Percentiles rank a stretch among this genome's conserved stretches.
These are phyloP conservation scores for Elgonia sp. DNA, from an alignment of 2,888 invertebrate species.

Conservation along the genomic window DNA sequence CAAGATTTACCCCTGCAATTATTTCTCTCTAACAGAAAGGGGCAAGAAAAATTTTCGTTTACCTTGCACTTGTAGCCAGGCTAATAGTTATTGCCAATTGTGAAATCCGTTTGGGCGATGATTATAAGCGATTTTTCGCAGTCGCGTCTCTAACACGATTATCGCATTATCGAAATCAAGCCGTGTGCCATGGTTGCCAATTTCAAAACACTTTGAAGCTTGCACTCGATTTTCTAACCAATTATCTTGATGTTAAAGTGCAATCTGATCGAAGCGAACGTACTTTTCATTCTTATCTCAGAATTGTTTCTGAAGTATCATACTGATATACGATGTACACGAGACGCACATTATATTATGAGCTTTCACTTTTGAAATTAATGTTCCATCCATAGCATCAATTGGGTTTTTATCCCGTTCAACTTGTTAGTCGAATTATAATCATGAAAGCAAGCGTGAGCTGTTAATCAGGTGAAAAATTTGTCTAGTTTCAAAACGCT, in stretches of 20 bases:
- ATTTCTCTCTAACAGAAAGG: constrained; percentile 18
- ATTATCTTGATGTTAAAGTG: constrained; percentile 40
- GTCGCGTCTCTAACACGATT: constrained; percentile 22
- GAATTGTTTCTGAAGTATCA: constrained; percentile 36
- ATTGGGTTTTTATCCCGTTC: constrained; percentile 23
- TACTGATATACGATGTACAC: constrained; percentile 8
- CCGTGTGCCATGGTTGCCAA: constrained; percentile 7
- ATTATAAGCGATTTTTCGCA: constrained; percentile 32
- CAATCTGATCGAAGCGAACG: constrained; percentile 26
- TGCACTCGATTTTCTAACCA: constrained; percentile 22
- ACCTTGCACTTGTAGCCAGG: neutral
- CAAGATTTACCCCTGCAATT: neutral
- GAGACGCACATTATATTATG: constrained; percentile 19
- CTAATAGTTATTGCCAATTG: constrained; percentile 28
- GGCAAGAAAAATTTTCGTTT: constrained; percentile 11
- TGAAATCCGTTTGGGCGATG: neutral
- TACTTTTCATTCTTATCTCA: constrained; percentile 7
- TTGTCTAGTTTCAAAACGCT: constrained; percentile 29
- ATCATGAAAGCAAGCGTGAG: constrained; percentile 39
- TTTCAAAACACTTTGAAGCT: constrained; percentile 39
- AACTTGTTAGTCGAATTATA: constrained; percentile 16
- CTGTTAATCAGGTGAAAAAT: constrained; percentile 39
- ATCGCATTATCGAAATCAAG: constrained; percentile 42
- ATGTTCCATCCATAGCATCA: constrained; percentile 12
- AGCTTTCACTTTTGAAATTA: constrained; percentile 49